Evolutionary conservation across 1,140 invertebrate genomes (phyloP), one percentile per base, ranked within the genome.

Genomic region (Zaprionus vittiger): DNA sequence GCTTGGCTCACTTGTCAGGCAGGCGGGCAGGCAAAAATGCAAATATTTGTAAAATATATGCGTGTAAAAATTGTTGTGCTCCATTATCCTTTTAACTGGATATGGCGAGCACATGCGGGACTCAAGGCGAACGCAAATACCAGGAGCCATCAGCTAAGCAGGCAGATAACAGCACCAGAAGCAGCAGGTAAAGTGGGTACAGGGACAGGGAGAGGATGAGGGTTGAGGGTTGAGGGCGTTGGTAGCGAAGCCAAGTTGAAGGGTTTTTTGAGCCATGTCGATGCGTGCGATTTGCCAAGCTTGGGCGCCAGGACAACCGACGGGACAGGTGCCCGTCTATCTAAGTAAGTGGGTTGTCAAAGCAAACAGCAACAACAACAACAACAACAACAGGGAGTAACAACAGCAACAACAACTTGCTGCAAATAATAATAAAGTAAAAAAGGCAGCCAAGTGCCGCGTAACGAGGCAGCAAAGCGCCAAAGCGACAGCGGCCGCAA

Each of bases 1-100:
- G 47, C 47, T 55, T 44, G 38, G 80, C 69, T 83, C 70, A 77
- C 80, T 87, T 87, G 80, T 74, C 83, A 87, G 67, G 66, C 81
- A 75, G 80, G 41, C 15, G 17, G 41, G 64, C 38, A 68, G 79
- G 81, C 54, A 90, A 89, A 86, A 90, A 89, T 90, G 85, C 85
- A 89, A 89, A 89, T 89, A 89, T 90, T 89, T 89, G 86, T 85
- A 90, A 89, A 90, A 89, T 89, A 90, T 89, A 89, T 89, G 85
- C 85, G 85, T 90, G 85, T 82, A 89, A 89, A 90, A 89, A 89
- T 89, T 89, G 84, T 89, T 89, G 85, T 89, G 85, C 85, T 90
- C 86, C 85, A 90, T 89, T 89, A 89, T 89, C 85, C 85, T 89
- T 89, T 89, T 89, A 90, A 90, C 85, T 90, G 85, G 67, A 91